Base-by-base conservation (phyloP, 2,113 vertebrate species). In the Puma concolor region DNA sequence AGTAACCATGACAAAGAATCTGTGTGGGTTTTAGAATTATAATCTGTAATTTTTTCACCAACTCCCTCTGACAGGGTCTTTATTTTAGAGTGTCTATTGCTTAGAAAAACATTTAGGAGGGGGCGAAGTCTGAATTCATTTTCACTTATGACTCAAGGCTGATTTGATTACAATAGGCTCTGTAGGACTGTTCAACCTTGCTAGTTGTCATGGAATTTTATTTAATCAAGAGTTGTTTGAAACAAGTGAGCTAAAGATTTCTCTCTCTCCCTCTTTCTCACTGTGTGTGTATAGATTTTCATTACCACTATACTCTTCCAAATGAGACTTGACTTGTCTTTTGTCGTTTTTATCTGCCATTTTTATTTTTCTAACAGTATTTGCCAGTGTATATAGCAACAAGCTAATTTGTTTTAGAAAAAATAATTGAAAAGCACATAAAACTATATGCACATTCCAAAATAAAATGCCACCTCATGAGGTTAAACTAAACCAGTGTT, bases 271-370 rank as follows among this genome's bases (percentile, higher is more conserved):
- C 27, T 7, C 72, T 44, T 25, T 74, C 38, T 48, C 12, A 91
- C 0, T 83, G 2, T 95, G 7, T 76, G 1, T 84, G 5, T 19
- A 9, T 44, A 50, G 48, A 84, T 79, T 88, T 89, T 57, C 14
- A 83, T 77, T 86, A 66, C 31, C 86, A 50, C 7, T 52, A 5
- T 44, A 33, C 19, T 90, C 38, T 11, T 81, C 11, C 52, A 88
- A 79, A 66, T n/a, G 66, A 83, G n/a, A 79, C 5, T 63, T 90
- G 44, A 63, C n/a, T 92, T 85, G 41, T 44, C 11, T 92, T 98
- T 95, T 83, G 71, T 88, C 15, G 74, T 93, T 97, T 96, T 95
- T 66, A 94, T 92, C 97, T 94, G 33, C 25, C 16, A n/a, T 88
- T 67, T 84, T 90, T 64, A 91, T 88, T 95, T 95, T 96, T 54